Percentiles rank a stretch among this genome's conserved stretches.
phyloP scores from a whole-genome alignment of 2,113 vertebrate species.

The Chamaea fasciata region DNA sequence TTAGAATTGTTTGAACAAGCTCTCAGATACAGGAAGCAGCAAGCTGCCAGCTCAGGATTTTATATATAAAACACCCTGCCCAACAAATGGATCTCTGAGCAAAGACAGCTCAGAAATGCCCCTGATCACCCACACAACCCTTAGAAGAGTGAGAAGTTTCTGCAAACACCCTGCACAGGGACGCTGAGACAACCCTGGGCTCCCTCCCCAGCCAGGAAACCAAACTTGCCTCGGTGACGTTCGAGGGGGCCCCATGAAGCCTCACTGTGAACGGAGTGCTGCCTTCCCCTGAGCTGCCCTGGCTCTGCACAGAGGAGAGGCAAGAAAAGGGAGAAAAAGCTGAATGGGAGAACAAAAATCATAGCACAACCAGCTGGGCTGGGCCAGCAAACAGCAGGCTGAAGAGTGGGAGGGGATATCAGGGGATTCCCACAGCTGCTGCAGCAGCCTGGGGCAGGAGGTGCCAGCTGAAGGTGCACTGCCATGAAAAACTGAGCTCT shows the following conservation, averaged over 20 bases:
- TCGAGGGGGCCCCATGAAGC: conserved; percentile 84
- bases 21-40: neutral
- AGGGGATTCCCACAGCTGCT: neutral
- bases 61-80: accelerated
- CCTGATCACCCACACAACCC: accelerated
- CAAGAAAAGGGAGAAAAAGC: neutral
- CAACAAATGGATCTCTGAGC: neutral
- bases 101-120: neutral
- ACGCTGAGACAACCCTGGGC: neutral
- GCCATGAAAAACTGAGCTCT: neutral
- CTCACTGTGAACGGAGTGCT: conserved; percentile 83
- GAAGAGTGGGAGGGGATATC: neutral
- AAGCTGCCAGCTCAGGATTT: neutral
- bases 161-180: accelerated
- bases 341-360: neutral
- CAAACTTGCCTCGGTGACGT: conserved; percentile 81
- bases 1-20: neutral
- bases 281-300: conserved; percentile 53
- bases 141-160: neutral
- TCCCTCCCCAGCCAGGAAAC: neutral
- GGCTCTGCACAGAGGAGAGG: neutral
- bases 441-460: neutral
- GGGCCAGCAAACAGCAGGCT: neutral
- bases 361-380: neutral
- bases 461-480: neutral